Evolutionary conservation across 2,797 vertebrate genomes (phyloP), one percentile per base, ranked within the genome.

Genomic region (Botia almorhae): DNA sequence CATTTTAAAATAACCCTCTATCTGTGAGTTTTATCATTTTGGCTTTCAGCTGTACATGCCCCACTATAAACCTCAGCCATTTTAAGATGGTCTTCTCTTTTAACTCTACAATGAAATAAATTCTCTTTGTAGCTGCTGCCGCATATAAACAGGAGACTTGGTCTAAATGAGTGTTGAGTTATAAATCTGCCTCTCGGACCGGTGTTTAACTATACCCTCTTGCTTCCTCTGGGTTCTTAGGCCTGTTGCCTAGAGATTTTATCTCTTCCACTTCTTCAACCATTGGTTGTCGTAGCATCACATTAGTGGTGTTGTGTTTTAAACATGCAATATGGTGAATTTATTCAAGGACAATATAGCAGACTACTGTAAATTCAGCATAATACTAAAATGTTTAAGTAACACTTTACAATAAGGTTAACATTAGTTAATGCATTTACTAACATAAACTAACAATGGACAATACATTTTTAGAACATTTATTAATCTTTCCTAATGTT

Each of bases 111-210:
- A 10, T 46, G 10, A 19, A 23, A 76, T 33, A 36, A 8, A 72
- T 58, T 76, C 23, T 43, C 16, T n/a, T 63, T 48, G 71, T 55
- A 53, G 16, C 70, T 80, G 23, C 77, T 78, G 58, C 51, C 12
- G 13, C 71, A 64, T 72, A 60, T 70, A 69, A 74, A 72, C 75
- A 53, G 10, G 53, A 60, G 50, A 58, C 48, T 58, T 26, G 43
- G 12, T 46, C n/a, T 76, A 80, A 85, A 81, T 83, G 72, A 81
- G 68, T 65, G 61, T n/a, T 83, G 78, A 86, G 71, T 82, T 81
- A 81, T 83, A 51, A 50, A 39, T 76, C 46, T 69, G 61, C n/a
- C 71, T 70, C 81, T 63, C 69, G 55, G n/a, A 69, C 70, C 43
- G 76, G 83, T 81, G 74, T 69, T 78, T 82, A 33, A 70, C 71